A percentile compares a stretch with the other conserved stretches of the same genome.
Conservation (phyloP, 2,113 vertebrate genomes). For the Eleginops maclovinus region DNA sequence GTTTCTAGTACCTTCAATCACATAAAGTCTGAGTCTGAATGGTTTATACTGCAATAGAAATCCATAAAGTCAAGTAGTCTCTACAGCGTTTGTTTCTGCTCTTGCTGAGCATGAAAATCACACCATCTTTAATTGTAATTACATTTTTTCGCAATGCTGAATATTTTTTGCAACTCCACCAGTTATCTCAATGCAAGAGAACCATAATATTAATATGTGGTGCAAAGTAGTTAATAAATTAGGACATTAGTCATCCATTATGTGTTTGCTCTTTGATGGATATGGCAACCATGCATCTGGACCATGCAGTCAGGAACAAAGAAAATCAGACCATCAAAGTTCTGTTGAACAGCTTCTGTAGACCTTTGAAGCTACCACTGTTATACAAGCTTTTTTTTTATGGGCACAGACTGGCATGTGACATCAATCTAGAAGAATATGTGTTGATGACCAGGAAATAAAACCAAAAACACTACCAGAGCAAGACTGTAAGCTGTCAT, state of each 20-base stretch:
- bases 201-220: background rate
- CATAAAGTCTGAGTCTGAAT: constrained; percentile 10
- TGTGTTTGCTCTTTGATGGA: background rate
- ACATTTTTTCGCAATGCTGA: background rate
- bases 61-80: background rate
- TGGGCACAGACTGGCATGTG: no score
- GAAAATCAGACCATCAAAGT: no score
- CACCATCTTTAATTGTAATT: background rate
- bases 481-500: no score
- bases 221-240: background rate
- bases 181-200: background rate
- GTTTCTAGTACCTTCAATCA: background rate
- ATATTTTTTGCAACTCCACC: background rate
- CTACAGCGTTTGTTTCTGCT: background rate
- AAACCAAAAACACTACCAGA: no score
- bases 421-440: no score
- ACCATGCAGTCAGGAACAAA: no score
- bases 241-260: background rate
- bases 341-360: no score
- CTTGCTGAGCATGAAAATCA: constrained; percentile 1
- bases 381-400: no score
- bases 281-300: background rate
- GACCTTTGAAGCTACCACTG: no score
- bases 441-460: no score
- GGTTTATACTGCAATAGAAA: constrained; percentile 25